A percentile compares a stretch with the other conserved stretches of the same genome.
phyloP scores from a whole-genome alignment of 2,888 invertebrate species.

The Patella depressa region DNA sequence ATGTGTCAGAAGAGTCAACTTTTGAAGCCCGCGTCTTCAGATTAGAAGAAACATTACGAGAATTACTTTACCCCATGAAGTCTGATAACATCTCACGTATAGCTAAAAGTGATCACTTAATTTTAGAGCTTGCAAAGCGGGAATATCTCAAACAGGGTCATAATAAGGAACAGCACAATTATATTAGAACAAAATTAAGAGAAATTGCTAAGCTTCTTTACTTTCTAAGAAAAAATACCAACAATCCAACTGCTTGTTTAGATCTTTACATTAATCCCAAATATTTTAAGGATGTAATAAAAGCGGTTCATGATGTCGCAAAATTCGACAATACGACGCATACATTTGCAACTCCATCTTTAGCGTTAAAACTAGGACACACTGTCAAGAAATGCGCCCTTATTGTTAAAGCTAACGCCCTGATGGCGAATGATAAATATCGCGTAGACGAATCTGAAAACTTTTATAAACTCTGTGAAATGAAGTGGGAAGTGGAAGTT shows the following conservation, averaged over 20 bases:
- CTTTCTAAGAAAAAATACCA: neutral
- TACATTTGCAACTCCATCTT: neutral
- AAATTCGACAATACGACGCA: neutral
- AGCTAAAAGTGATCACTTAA: constrained; percentile 2
- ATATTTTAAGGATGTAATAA: neutral
- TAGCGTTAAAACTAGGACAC: neutral
- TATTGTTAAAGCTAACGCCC: neutral
- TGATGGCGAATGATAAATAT: neutral
- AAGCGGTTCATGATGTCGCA: neutral
- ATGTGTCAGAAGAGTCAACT: neutral
- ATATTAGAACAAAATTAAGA: neutral
- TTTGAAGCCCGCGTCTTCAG: neutral
- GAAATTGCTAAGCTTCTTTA: neutral
- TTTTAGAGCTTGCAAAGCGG: neutral
- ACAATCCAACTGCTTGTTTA: neutral
- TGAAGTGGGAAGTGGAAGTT: too few species aligned
- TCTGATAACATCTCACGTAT: neutral
- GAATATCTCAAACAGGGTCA: neutral
- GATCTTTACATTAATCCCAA: neutral
- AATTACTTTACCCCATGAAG: neutral
- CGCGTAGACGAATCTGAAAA: neutral
- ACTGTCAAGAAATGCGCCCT: neutral
- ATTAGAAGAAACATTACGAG: neutral
- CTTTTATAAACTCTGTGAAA: neutral
- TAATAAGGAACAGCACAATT: neutral